A percentile compares a stretch with the other conserved stretches of the same genome.
Evolutionary conservation across 2,797 vertebrate species (phyloP).

Genomic region (Cyclura pinguis): DNA sequence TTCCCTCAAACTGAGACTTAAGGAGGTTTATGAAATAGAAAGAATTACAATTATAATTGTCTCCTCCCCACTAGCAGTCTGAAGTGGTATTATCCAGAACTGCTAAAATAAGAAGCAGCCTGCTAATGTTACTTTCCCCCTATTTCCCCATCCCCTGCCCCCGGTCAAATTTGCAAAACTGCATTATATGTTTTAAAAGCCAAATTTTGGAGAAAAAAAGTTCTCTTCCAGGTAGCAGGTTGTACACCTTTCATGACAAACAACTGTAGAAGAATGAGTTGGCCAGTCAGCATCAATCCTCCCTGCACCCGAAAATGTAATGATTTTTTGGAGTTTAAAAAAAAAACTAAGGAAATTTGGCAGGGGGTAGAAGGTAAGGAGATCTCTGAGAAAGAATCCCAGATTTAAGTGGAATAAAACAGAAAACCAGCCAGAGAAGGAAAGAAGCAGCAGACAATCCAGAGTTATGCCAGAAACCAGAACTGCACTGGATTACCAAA

Average conservation of each 20-base stretch:
- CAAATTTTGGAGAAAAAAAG: background rate
- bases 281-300: constrained; percentile 56
- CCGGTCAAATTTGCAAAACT: constrained; percentile 51
- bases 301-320: background rate
- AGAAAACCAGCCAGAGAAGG: constrained; percentile 73
- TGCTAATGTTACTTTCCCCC: constrained; percentile 47
- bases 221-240: constrained; percentile 57
- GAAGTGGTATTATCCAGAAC: background rate
- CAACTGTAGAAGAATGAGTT: constrained; percentile 47
- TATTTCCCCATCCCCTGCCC: background rate
- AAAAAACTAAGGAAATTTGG: constrained; percentile 63
- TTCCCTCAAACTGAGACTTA: too few relatives aligned
- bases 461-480: constrained; percentile 43
- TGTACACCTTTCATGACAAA: constrained; percentile 56
- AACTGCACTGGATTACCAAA: constrained; percentile 45
- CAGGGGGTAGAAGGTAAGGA: constrained; percentile 52
- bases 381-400: constrained; percentile 29
- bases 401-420: constrained; percentile 63
- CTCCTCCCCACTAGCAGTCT: background rate
- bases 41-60: too few relatives aligned
- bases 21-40: too few relatives aligned
- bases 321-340: constrained; percentile 41
- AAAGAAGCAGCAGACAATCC: constrained; percentile 52
- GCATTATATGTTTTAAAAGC: background rate
- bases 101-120: too few relatives aligned